These are phyloP conservation scores for Plebejus anna DNA, from an alignment of 2,888 invertebrate species.

Conservation along the genomic window DNA sequence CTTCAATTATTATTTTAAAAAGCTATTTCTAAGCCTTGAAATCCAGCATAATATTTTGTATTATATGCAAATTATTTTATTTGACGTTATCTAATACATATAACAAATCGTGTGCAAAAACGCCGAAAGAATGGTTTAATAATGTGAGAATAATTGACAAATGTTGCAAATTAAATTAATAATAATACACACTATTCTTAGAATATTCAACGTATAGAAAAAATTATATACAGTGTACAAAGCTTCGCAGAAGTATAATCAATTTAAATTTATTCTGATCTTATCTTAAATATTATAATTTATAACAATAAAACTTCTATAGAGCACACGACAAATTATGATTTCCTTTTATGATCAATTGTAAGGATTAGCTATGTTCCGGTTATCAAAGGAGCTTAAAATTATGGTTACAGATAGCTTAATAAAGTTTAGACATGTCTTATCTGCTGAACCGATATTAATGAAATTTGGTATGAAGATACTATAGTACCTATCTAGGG, in stretches of 20 bases:
- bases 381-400: background rate
- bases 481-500: too few relatives aligned
- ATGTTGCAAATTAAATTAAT: background rate
- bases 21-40: background rate
- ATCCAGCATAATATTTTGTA: background rate
- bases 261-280: slow-evolving; percentile 10
- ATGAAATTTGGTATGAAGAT: too few relatives aligned
- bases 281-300: slow-evolving; percentile 12
- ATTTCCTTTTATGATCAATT: background rate
- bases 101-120: background rate
- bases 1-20: background rate
- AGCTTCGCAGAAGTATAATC: background rate
- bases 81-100: background rate
- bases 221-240: background rate
- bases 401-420: background rate
- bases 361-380: background rate
- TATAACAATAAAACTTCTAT: background rate
- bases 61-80: background rate
- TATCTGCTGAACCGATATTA: too few relatives aligned
- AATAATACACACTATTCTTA: background rate
- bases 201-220: background rate
- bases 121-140: background rate
- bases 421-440: background rate
- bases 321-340: background rate
- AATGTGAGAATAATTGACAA: background rate